These are phyloP conservation scores for Lagopus leucura DNA, from an alignment of 2,113 vertebrate genomes.

Conservation along the genomic window DNA sequence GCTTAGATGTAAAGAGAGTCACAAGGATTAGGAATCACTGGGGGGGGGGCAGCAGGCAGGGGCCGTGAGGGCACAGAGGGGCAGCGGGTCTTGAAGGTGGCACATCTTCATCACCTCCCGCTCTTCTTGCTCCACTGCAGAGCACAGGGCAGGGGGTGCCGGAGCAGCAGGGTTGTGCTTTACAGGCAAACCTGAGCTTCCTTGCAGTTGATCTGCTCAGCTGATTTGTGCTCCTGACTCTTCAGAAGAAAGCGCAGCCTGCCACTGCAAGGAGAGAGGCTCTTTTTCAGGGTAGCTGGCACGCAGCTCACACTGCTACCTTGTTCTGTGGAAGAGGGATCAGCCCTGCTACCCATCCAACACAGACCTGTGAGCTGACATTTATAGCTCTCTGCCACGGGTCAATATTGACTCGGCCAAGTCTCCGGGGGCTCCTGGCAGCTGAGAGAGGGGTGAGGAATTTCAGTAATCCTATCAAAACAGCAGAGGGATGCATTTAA, in stretches of 20 bases:
- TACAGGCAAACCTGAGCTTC: background rate
- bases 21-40: background rate
- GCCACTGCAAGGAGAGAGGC: background rate
- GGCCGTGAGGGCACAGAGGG: accelerated
- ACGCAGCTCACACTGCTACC: background rate
- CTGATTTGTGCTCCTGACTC: background rate
- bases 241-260: background rate
- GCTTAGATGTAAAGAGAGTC: accelerated
- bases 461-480: background rate
- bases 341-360: background rate
- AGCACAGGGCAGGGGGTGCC: background rate
- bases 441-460: constrained; percentile 62
- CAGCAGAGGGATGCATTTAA: background rate
- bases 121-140: accelerated
- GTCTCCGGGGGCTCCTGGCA: background rate
- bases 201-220: background rate
- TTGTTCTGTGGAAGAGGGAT: background rate
- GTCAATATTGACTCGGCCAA: background rate
- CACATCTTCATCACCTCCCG: background rate
- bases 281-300: accelerated
- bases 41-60: background rate
- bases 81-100: background rate
- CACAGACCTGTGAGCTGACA: background rate
- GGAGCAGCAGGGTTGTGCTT: background rate
- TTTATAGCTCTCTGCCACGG: background rate